Conservation (phyloP, 2,797 vertebrate genomes). For the Diceros bicornis region DNA sequence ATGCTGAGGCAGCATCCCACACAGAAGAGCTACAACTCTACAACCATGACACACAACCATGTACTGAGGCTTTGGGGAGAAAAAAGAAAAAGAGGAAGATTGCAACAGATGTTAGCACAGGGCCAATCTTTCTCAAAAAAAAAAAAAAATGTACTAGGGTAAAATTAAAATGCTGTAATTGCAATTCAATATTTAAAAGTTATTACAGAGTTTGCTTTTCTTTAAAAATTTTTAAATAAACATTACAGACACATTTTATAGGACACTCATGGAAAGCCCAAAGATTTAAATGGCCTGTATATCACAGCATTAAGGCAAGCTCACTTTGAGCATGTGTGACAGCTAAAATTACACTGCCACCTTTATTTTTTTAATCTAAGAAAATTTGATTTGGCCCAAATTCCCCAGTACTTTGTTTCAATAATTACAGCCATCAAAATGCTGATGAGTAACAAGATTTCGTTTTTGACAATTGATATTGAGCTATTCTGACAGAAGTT, state of each 20-base stretch:
- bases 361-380: not conserved
- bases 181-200: not conserved
- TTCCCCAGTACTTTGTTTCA: not conserved
- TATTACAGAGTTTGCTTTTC: not conserved
- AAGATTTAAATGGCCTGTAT: not conserved
- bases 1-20: too few species aligned
- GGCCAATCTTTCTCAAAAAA: too few species aligned
- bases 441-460: not conserved
- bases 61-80: too few species aligned
- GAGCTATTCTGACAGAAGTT: constrained; percentile 19
- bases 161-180: constrained; percentile 4
- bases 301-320: not conserved
- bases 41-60: too few species aligned
- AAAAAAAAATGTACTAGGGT: not conserved
- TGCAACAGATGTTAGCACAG: too few species aligned
- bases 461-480: not conserved
- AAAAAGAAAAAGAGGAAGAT: too few species aligned
- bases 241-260: constrained; percentile 5
- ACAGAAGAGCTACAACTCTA: too few species aligned
- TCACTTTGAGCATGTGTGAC: not conserved
- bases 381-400: constrained; percentile 38
- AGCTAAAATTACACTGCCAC: not conserved
- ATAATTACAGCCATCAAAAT: constrained; percentile 42
- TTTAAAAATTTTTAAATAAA: not conserved
- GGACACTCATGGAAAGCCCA: not conserved